Evolutionary conservation across 2,888 invertebrate species (phyloP), one percentile per base, ranked within the genome.

Genomic region (Troides oblongomaculatus): DNA sequence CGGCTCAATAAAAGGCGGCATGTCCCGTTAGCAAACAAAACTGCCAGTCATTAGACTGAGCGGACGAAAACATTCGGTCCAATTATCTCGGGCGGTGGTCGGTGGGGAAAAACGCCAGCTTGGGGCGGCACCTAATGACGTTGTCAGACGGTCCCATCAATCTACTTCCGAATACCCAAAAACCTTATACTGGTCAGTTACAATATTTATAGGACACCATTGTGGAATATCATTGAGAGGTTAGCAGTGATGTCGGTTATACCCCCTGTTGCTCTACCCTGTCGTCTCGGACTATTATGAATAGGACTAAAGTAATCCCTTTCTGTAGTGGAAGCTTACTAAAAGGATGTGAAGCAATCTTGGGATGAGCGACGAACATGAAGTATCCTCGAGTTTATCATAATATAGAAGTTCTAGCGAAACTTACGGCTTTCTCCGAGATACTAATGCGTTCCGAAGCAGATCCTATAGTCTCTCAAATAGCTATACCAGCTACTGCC

Each of bases 1-100:
- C 85, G 83, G 84, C 86, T 89, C 87, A 86, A 88, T 88, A 88
- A 89, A 87, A 85, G 85, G 79, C 81, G 81, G 83, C 80, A 78
- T 85, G 88, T 88, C 87, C 84, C 86, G 84, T 84, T 82, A 82
- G 87, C 86, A 88, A 90, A 91, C 87, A 90, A 85, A 90, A 89
- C 85, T 87, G 89, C 87, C 87, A 87, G 91, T 90, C 90, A 90
- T 91, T 90, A 91, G 85, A 86, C 82, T 77, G 85, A 79, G 78
- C 85, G 85, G 84, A 83, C 84, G 86, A 88, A 88, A 90, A 88
- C 87, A 88, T 89, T 89, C 84, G 84, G 83, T 85, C 86, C 90
- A 91, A 91, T 91, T 90, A 90, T 90, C 85, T 84, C 78, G 78
- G 75, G 78, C 76, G 72, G 68, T 60, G 69, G 69, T 64, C 77